Percentiles rank a stretch among this genome's conserved stretches.
Evolutionary conservation across 2,113 vertebrate genomes (phyloP).

Genomic region (Puma concolor): DNA sequence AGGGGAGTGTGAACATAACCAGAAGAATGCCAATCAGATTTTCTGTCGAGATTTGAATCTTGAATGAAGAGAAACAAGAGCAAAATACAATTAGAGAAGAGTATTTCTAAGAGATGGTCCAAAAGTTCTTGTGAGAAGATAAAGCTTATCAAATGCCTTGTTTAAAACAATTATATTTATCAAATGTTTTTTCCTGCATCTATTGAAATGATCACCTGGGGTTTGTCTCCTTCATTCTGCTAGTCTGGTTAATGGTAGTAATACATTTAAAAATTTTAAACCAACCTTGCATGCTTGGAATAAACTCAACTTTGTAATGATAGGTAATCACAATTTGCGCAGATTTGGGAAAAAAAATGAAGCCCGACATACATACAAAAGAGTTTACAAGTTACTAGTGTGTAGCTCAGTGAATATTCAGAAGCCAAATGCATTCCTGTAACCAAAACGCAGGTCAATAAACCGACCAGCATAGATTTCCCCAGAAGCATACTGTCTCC

Average conservation of each 20-base stretch:
- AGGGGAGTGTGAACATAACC: background rate
- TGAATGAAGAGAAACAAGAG: background rate
- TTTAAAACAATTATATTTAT: background rate
- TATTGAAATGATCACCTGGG: background rate
- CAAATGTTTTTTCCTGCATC: background rate
- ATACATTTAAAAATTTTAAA: slow-evolving; percentile 20
- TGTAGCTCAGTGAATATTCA: background rate
- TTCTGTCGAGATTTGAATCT: background rate
- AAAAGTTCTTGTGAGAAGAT: background rate
- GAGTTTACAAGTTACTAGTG: background rate
- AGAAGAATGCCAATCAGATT: background rate
- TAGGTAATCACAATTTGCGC: background rate
- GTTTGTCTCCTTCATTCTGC: background rate
- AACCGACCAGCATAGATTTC: background rate
- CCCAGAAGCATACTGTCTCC: background rate
- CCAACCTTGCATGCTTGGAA: background rate
- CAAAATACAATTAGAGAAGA: background rate
- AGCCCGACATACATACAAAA: background rate
- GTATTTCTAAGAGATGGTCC: background rate
- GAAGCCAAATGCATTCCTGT: background rate
- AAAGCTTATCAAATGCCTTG: background rate
- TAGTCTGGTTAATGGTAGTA: background rate
- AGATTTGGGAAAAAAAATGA: background rate
- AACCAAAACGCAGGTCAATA: background rate
- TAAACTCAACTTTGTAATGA: background rate